Evolutionary conservation across 2,797 vertebrate species (phyloP).

Genomic region (Uromys caudimaculatus): DNA sequence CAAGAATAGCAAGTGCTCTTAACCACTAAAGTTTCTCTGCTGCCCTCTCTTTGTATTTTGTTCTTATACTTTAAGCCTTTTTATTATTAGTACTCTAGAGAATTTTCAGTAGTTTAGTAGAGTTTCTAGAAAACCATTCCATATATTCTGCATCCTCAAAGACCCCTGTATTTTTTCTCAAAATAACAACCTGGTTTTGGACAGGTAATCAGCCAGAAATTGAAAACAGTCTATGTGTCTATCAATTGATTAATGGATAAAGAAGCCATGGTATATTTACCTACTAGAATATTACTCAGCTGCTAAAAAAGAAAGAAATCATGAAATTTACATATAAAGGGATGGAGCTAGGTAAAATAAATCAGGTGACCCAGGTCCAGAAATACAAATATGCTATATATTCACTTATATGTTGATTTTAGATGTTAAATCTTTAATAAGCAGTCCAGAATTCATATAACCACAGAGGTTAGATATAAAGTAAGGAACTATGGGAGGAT

Average conservation of each 20-base stretch:
- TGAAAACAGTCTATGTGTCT: neutral
- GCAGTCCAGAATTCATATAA: neutral
- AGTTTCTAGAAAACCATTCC: neutral
- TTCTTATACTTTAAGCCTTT: neutral
- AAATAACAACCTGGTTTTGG: neutral
- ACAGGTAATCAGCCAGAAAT: neutral
- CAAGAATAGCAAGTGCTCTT: neutral
- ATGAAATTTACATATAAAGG: neutral
- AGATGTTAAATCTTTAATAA: neutral
- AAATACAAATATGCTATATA: neutral
- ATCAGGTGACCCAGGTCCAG: neutral
- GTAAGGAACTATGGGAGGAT: neutral
- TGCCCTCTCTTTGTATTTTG: neutral
- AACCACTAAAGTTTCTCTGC: neutral
- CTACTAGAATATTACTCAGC: too few species aligned
- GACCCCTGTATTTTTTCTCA: neutral
- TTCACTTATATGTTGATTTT: neutral
- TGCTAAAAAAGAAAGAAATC: neutral
- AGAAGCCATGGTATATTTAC: neutral
- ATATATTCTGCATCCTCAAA: neutral
- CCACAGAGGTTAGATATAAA: neutral
- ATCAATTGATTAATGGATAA: neutral
- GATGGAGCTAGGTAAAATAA: neutral
- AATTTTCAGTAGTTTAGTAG: neutral
- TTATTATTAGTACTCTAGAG: neutral